Base-by-base conservation (phyloP, 1,140 invertebrate species). In the Potamilus streckersoni region DNA sequence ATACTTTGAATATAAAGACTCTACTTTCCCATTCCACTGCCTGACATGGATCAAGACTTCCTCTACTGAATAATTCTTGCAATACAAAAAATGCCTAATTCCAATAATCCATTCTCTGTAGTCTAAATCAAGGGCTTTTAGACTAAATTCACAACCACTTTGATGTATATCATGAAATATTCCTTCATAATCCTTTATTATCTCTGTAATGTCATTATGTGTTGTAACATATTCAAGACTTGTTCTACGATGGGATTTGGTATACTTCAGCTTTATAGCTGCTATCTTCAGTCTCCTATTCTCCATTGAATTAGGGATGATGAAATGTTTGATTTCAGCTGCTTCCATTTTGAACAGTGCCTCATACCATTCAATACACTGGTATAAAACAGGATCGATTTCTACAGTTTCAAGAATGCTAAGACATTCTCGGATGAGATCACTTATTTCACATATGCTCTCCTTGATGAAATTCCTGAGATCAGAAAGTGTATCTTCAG, bases 21-120 rank as follows among this genome's bases (percentile, higher is more conserved):
- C 27, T 38, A 81, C 49, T 20, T 27, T 64, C 16, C 56, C 62
- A 65, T 76, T 49, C 80, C 80, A 81, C 14, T 71, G 38, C 23
- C 77, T 62, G 16, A 81, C 64, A 14, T 58, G 15, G 8, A 55
- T 20, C 16, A 81, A n/a, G 6, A 81, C 80, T 8, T 74, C 68
- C n/a, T 79, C 76, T 57, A 73, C 62, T 31, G 31, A 60, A 55
- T 81, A 81, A 5, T 64, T 72, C 17, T 65, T 61, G 16, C 20
- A 8, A 27, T 77, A 81, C 16, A 58, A 23, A 2, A 60, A 57
- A 61, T 77, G 57, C 15, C 80, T 31, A 20, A 81, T 79, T 4
- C 77, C 80, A 70, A 76, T 31, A 4, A 81, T 62, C 80, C 80
- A 81, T 56, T 81, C 80, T 63, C 64, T 79, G 69, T 79, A 79